These are phyloP conservation scores for Raja brachyura DNA, from an alignment of 2,113 vertebrate genomes.

Conservation along the genomic window DNA sequence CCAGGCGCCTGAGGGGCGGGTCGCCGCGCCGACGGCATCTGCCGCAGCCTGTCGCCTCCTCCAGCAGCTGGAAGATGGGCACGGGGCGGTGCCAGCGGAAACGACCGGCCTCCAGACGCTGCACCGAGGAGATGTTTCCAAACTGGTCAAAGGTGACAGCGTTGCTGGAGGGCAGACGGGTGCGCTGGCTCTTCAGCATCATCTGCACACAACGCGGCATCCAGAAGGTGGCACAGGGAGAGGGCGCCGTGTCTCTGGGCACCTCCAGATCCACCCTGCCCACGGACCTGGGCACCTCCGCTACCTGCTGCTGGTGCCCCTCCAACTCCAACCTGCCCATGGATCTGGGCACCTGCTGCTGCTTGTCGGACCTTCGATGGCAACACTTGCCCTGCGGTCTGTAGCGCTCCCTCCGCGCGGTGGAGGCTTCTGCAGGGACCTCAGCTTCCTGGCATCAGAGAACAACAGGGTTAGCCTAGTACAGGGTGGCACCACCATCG, in stretches of 20 bases:
- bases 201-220: background rate
- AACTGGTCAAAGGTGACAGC: rapidly evolving
- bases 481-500: no score
- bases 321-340: rapidly evolving
- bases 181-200: background rate
- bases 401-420: constrained; percentile 24
- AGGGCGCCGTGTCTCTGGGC: rapidly evolving
- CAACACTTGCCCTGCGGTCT: background rate
- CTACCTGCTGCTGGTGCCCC: rapidly evolving
- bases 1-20: constrained; percentile 21
- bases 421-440: background rate
- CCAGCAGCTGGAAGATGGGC: constrained; percentile 53
- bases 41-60: background rate
- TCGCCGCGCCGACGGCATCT: background rate
- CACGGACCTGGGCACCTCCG: background rate
- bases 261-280: background rate
- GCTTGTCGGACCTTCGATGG: background rate
- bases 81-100: constrained; percentile 46
- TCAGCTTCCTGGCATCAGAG: background rate
- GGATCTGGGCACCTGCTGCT: rapidly evolving
- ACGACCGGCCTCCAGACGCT: constrained; percentile 40
- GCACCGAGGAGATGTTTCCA: background rate
- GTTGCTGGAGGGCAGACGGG: background rate
- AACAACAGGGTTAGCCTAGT: background rate
- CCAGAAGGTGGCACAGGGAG: rapidly evolving